Evolutionary conservation across 2,797 vertebrate species (phyloP), one percentile per base, ranked within the genome.

Genomic region (Gymnoscopelus braueri): DNA sequence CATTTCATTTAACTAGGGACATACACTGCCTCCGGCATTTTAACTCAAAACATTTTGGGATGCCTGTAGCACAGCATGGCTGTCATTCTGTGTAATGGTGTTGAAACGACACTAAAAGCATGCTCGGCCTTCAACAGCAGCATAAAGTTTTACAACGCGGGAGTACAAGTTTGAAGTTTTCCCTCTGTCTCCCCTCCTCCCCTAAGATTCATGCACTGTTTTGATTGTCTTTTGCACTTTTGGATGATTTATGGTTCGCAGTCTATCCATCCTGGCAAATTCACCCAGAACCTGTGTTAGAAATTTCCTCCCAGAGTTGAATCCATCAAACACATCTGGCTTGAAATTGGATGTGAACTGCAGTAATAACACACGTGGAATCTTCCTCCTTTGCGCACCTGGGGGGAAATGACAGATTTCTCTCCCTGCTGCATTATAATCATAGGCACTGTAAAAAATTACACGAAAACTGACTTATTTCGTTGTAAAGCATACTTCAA

Each of bases 61-160:
- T 65, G 59, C 62, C 39, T 78, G 59, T 48, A 73, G 82, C 8
- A 69, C 13, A 44, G 79, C 75, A 63, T 73, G 56, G 32, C 67
- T 48, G 12, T 63, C 62, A 74, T 57, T 80, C 65, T 44, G 52
- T 52, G 13, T 60, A 63, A 76, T 49, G 59, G 10, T 55, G 69
- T 24, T 73, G 67, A 60, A 60, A 35, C 32, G 39, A 59, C 51
- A 57, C 49, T 3, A 26, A 35, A 67, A 67, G 13, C 3, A 13
- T 6, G 47, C 44, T 65, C 62, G 48, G 44, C 23, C 15, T 61
- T 74, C 2, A 62, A 12, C 63, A 57, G 51, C 51, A 60, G 7
- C 57, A 53, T 79, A 71, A 24, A 0, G 54, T 72, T 76, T 68
- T 47, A 74, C 47, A 61, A 2, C 11, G 19, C 14, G 66, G 10